Conservation (phyloP, 1,140 invertebrate species). For the Drosophila tani region DNA sequence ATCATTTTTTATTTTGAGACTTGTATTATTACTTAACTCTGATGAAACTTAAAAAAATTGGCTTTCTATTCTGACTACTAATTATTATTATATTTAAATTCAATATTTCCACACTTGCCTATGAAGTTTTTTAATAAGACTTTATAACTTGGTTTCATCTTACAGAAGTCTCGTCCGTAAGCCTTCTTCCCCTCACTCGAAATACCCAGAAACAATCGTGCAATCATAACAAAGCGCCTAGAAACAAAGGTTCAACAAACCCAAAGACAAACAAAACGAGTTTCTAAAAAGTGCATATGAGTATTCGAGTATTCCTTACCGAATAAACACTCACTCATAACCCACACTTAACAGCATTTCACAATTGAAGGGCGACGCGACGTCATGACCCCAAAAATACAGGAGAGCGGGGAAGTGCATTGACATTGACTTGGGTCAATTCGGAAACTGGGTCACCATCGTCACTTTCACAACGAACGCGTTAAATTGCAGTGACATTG, state of each 20-base stretch:
- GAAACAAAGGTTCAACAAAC: constrained; percentile 54
- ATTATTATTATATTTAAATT: too few relatives aligned
- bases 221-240: constrained; percentile 10
- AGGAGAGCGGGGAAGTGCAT: constrained; percentile 28
- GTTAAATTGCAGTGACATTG: constrained; percentile 53
- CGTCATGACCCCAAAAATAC: constrained; percentile 19
- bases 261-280: constrained; percentile 56
- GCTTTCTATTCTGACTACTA: too few relatives aligned
- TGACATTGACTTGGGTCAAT: constrained; percentile 42
- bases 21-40: too few relatives aligned
- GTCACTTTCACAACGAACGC: constrained; percentile 51
- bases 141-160: not conserved
- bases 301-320: not conserved
- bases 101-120: too few relatives aligned
- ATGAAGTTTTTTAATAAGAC: not conserved
- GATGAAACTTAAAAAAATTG: too few relatives aligned
- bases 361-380: constrained; percentile 30
- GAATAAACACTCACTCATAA: not conserved
- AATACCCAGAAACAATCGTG: constrained; percentile 17
- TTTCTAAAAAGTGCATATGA: constrained; percentile 44
- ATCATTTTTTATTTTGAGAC: too few relatives aligned
- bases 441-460: constrained; percentile 43
- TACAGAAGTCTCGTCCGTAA: not conserved
- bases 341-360: constrained; percentile 35
- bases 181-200: not conserved